phyloP scores from a whole-genome alignment of 2,113 vertebrate genomes.

The Dicaeum eximium region DNA sequence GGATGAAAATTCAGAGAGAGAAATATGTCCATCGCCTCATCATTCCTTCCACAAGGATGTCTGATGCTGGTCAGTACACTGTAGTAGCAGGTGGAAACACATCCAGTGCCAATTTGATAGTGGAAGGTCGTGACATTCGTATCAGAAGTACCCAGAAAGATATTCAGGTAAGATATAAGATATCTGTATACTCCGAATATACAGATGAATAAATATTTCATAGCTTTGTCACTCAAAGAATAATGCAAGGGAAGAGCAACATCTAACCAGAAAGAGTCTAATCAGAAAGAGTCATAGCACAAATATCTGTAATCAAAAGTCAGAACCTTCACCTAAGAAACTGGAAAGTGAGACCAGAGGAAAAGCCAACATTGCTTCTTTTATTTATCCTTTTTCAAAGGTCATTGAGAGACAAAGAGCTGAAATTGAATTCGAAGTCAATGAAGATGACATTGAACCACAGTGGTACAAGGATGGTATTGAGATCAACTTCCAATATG shows the following conservation, averaged over 20 bases:
- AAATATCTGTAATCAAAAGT: neutral
- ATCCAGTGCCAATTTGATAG: conserved; percentile 85
- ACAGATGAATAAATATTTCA: neutral
- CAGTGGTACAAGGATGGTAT: conserved; percentile 91
- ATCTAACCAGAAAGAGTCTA: neutral
- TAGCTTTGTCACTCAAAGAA: neutral
- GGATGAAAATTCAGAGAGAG: conserved; percentile 85
- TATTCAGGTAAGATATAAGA: conserved; percentile 87
- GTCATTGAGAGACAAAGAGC: conserved; percentile 92
- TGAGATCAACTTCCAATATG: conserved; percentile 86
- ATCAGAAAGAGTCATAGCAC: neutral
- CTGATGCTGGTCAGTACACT: conserved; percentile 89
- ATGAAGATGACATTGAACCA: conserved; percentile 92
- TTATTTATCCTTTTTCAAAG: conserved; percentile 60
- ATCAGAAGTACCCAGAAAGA: conserved; percentile 82
- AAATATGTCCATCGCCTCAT: conserved; percentile 91
- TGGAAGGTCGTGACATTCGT: conserved; percentile 92
- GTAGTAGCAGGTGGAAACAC: conserved; percentile 93
- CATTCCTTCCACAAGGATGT: conserved; percentile 88
- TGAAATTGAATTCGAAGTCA: conserved; percentile 94
- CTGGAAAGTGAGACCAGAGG: neutral
- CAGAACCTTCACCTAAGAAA: neutral
- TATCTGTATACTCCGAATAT: too few species aligned
- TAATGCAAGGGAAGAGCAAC: neutral
- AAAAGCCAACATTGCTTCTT: neutral